Evolutionary conservation across 2,797 vertebrate genomes (phyloP), one percentile per base, ranked within the genome.

Genomic region (Hyperoplus immaculatus): DNA sequence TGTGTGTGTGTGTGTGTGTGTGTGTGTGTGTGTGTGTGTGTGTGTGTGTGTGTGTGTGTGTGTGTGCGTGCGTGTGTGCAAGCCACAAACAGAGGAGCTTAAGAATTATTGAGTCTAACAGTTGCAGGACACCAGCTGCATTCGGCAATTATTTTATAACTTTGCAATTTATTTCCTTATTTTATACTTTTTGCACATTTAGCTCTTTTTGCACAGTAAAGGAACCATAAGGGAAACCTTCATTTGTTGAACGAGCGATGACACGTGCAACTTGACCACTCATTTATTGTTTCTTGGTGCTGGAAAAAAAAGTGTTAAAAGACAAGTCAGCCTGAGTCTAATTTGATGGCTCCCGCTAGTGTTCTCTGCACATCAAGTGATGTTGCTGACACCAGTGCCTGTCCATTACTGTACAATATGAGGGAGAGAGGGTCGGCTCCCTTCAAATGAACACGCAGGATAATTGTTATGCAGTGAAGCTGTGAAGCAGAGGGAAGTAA

Each of bases 381-480:
- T 83, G 85, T 56, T 87, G 86, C 83, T 88, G 92, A 94, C 82
- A 83, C 81, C 79, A 69, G 89, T 81, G 74, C 72, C 58, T 79
- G 80, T 83, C 77, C 60, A 39, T 88, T 83, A 80, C 72, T 56
- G 58, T 62, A 58, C 12, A 10, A 64, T 77, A 83, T 50, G 76
- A 85, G 60, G 66, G 29, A 73, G 66, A 87, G 81, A 64, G 72
- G 82, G 84, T 82, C 75, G 46, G 72, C 88, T 88, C 87, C 78
- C 84, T 79, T 77, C 89, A 92, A 82, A 91, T 89, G 79, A 87
- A 84, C 87, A 89, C 62, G 36, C 75, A 56, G 82, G 81, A 88
- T 94, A 87, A 94, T 94, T 95, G 92, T 93, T 91, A 95, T 93
- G 90, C 92, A 94, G 88, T 66, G 80, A 84, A 90, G 89, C 92